phyloP scores from a whole-genome alignment of 2,113 vertebrate species.

The Lycocorax pyrrhopterus region DNA sequence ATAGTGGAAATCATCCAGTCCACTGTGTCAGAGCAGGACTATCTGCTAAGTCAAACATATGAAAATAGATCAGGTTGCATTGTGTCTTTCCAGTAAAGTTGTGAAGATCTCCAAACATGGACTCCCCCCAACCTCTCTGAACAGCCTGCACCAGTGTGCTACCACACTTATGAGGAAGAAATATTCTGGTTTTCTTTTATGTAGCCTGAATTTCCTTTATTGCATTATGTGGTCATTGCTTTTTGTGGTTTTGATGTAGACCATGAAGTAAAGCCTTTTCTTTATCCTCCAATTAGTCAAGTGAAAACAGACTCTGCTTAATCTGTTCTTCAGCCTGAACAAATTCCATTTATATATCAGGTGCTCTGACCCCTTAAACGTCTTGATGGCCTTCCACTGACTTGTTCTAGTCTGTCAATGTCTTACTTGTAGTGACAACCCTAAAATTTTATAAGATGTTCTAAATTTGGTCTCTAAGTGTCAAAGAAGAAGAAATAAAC shows the following conservation, averaged over 20 bases:
- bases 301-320: neutral
- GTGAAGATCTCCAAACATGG: neutral
- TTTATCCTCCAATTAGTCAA: neutral
- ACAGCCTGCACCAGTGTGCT: neutral
- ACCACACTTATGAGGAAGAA: rapidly evolving
- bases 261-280: neutral
- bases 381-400: neutral
- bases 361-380: neutral
- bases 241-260: neutral
- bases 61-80: neutral
- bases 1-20: neutral
- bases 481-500: neutral
- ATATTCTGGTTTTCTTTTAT: neutral
- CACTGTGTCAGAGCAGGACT: neutral
- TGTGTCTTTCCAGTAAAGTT: neutral
- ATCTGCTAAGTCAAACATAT: neutral
- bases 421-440: neutral
- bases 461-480: neutral
- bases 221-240: neutral
- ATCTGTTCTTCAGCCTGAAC: neutral
- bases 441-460: neutral
- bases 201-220: neutral
- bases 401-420: neutral
- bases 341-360: neutral
- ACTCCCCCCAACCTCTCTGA: neutral